A percentile compares a stretch with the other conserved stretches of the same genome.
These are phyloP conservation scores for Australoheros scitulus DNA, from an alignment of 2,113 vertebrate species.

Conservation along the genomic window DNA sequence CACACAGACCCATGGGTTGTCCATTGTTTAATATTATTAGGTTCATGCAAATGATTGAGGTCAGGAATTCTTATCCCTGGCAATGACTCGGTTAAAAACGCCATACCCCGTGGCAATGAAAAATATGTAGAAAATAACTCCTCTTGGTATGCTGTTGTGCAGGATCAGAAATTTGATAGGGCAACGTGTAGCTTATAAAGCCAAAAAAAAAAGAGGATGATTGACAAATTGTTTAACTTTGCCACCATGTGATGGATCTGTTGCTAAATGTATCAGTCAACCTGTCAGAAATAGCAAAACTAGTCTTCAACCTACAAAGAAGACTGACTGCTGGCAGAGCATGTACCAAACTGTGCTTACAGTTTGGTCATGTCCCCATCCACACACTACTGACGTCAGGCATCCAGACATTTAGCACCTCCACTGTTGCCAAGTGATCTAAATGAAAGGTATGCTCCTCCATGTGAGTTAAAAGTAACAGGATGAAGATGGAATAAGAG, in stretches of 20 bases:
- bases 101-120: background rate
- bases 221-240: too few species aligned
- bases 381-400: background rate
- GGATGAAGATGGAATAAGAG: constrained; percentile 67
- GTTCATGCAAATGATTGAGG: background rate
- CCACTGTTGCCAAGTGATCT: background rate
- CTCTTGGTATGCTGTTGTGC: background rate
- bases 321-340: constrained; percentile 3
- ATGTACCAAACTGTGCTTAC: background rate
- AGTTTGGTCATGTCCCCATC: background rate
- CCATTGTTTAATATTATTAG: background rate
- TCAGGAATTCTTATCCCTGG: background rate
- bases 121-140: background rate
- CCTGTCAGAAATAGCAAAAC: background rate
- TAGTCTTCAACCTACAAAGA: background rate
- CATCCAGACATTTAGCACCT: background rate
- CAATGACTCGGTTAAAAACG: background rate
- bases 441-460: constrained; percentile 22
- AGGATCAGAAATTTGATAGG: too few species aligned
- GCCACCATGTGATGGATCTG: too few species aligned
- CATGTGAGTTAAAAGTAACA: constrained; percentile 38
- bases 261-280: background rate
- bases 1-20: background rate
- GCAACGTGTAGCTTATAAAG: too few species aligned
- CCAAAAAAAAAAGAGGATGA: too few species aligned